These are phyloP conservation scores for Myrmecobius fasciatus DNA, from an alignment of 2,113 vertebrate species.

Conservation along the genomic window DNA sequence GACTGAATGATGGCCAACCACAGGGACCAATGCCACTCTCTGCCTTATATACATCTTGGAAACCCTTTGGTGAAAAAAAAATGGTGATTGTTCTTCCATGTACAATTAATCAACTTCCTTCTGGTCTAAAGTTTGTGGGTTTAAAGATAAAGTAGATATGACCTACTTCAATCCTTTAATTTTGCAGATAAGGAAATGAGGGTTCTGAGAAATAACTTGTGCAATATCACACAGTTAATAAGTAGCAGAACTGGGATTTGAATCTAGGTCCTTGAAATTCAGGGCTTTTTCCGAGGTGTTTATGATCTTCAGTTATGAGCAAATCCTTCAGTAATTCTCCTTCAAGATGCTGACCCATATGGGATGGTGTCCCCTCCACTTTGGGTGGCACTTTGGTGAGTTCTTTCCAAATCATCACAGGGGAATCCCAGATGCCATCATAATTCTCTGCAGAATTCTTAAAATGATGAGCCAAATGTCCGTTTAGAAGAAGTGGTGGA, in stretches of 20 bases:
- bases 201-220: slow-evolving; percentile 23
- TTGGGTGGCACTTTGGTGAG: neutral
- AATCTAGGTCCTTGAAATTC: neutral
- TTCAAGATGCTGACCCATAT: neutral
- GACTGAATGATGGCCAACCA: neutral
- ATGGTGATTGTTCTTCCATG: neutral
- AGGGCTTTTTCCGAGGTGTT: neutral
- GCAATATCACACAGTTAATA: neutral
- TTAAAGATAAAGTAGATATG: neutral
- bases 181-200: slow-evolving; percentile 14
- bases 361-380: neutral
- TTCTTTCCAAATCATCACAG: neutral
- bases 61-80: neutral
- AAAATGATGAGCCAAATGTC: neutral
- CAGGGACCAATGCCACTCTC: too few species aligned
- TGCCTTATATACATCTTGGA: neutral
- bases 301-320: neutral
- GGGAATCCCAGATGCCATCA: neutral
- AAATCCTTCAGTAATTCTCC: neutral
- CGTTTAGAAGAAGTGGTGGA: neutral
- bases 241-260: slow-evolving; percentile 7
- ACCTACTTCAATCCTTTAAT: neutral
- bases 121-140: neutral
- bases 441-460: neutral
- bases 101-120: neutral